Evolutionary conservation across 2,797 vertebrate genomes (phyloP).

Genomic region (Coregonus suidteri): DNA sequence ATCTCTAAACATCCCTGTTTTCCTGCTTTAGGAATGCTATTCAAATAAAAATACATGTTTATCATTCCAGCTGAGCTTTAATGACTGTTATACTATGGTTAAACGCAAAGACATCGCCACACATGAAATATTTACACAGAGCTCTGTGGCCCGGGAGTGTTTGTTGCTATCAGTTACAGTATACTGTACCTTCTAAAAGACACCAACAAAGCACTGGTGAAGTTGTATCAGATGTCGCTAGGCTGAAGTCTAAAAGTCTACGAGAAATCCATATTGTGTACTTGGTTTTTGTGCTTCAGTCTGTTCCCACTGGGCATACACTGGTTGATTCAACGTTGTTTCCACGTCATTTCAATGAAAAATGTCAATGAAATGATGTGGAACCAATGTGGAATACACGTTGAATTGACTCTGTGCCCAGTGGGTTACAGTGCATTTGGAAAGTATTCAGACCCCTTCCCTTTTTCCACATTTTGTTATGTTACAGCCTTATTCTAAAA

Average conservation of each 20-base stretch:
- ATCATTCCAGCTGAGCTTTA: neutral
- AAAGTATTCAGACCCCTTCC: no score
- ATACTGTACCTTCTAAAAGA: neutral
- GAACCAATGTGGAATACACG: no score
- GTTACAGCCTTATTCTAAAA: no score
- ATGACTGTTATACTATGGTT: neutral
- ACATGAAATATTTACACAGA: conserved; percentile 27
- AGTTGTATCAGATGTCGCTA: neutral
- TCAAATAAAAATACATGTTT: no score
- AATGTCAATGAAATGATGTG: no score
- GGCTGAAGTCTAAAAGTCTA: neutral
- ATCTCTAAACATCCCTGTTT: neutral
- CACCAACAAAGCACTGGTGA: neutral
- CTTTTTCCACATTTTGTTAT: no score
- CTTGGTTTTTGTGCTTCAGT: neutral
- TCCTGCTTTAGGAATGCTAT: neutral
- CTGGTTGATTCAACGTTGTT: no score
- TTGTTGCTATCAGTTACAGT: conserved; percentile 13
- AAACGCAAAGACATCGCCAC: neutral
- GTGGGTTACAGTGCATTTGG: no score
- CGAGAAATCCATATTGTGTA: neutral
- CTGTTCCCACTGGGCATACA: no score
- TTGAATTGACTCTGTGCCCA: no score
- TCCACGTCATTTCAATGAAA: no score
- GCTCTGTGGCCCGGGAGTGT: neutral